These are phyloP conservation scores for Euclidia mi DNA, from an alignment of 2,888 invertebrate genomes.

Conservation along the genomic window DNA sequence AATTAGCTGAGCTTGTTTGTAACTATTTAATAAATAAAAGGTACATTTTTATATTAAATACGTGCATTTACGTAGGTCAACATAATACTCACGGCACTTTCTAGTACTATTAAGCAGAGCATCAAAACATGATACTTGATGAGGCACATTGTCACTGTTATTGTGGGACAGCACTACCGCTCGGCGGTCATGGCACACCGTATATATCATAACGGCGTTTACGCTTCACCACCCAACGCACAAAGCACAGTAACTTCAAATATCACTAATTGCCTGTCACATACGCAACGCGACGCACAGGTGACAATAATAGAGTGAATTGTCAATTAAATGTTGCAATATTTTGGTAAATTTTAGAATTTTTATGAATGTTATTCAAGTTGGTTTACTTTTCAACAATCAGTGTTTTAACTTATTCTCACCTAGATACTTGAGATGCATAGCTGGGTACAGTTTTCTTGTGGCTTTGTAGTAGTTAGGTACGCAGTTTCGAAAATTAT, in stretches of 20 bases:
- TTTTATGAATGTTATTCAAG: too few species aligned
- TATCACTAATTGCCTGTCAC: slow-evolving; percentile 41
- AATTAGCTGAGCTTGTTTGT: too few species aligned
- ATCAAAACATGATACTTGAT: slow-evolving; percentile 61
- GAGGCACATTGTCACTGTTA: slow-evolving; percentile 67
- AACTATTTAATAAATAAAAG: too few species aligned
- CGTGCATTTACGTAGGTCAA: too few species aligned
- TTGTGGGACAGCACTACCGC: slow-evolving; percentile 57
- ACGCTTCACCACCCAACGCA: slow-evolving; percentile 64
- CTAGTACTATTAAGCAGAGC: slow-evolving; percentile 61
- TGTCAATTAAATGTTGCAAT: slow-evolving; percentile 14
- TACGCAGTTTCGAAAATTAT: too few species aligned
- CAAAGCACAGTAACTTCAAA: slow-evolving; percentile 44
- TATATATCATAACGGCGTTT: slow-evolving; percentile 65
- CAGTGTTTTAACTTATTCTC: too few species aligned
- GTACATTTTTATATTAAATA: too few species aligned
- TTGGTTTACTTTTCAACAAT: too few species aligned
- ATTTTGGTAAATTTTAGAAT: neutral
- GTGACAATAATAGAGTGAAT: slow-evolving; percentile 11
- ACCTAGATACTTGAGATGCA: too few species aligned
- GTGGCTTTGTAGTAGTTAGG: too few species aligned
- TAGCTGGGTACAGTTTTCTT: too few species aligned
- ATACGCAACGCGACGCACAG: slow-evolving; percentile 17
- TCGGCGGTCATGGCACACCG: slow-evolving; percentile 31
- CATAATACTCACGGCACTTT: slow-evolving; percentile 68